Percentiles rank a stretch among this genome's conserved stretches.
These are phyloP conservation scores for Diadophis punctatus DNA, from an alignment of 2,113 vertebrate species.

Conservation along the genomic window DNA sequence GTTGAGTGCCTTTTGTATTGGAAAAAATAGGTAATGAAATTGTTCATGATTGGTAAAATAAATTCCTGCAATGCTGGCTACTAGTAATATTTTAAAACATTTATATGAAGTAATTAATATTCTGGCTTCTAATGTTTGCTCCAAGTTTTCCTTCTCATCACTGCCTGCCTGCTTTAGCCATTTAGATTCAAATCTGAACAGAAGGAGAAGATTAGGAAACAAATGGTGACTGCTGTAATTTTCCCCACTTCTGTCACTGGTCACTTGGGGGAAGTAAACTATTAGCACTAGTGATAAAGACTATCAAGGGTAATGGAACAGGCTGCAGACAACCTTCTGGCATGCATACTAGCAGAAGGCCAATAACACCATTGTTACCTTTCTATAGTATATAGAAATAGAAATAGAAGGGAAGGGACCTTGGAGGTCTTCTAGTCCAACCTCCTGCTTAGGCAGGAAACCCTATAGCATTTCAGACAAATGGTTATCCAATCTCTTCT, in stretches of 20 bases:
- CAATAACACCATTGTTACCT: not conserved
- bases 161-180: not conserved
- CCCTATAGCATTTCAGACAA: too few species aligned
- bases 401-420: too few species aligned
- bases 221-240: not conserved
- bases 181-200: not conserved
- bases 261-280: not conserved
- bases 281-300: not conserved
- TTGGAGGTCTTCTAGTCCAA: too few species aligned
- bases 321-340: not conserved
- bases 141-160: not conserved
- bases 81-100: not conserved
- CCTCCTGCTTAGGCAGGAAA: too few species aligned
- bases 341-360: not conserved
- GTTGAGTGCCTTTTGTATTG: not conserved
- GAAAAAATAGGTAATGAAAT: not conserved
- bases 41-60: not conserved
- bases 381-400: not conserved
- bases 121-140: not conserved
- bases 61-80: not conserved
- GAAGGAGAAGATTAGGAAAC: not conserved
- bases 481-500: too few species aligned
- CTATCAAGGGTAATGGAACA: not conserved
- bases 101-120: not conserved
- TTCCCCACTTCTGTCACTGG: not conserved